Evolutionary conservation across 2,888 invertebrate genomes (phyloP).

Genomic region (Athripsodes cinereus): DNA sequence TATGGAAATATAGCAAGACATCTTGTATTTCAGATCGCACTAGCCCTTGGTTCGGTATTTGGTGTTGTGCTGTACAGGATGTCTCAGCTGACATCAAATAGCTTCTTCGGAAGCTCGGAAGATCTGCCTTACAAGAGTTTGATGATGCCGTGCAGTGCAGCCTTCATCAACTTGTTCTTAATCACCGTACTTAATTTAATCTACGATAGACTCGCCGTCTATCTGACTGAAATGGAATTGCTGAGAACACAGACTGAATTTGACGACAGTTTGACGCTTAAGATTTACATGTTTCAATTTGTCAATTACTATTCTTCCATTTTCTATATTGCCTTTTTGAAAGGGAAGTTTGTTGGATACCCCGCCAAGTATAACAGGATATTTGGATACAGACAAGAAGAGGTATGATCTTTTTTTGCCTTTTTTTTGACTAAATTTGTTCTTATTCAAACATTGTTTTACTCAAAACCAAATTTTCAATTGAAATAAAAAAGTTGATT

Average conservation of each 20-base stretch:
- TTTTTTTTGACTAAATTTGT: too few relatives aligned
- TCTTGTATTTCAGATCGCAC: conserved; percentile 53
- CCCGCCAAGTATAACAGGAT: conserved; percentile 71
- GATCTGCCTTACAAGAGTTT: conserved; percentile 55
- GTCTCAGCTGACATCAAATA: conserved; percentile 55
- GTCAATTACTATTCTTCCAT: conserved; percentile 85
- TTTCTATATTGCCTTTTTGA: conserved; percentile 76
- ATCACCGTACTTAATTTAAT: conserved; percentile 70
- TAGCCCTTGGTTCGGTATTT: conserved; percentile 68
- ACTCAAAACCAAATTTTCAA: too few relatives aligned
- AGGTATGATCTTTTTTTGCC: conserved; percentile 50
- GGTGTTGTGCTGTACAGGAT: conserved; percentile 73
- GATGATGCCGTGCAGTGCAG: conserved; percentile 69
- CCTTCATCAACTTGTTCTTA: conserved; percentile 67
- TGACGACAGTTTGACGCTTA: conserved; percentile 79
- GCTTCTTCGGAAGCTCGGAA: conserved; percentile 43
- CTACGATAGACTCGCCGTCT: conserved; percentile 59
- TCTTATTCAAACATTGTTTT: too few relatives aligned
- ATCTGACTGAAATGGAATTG: conserved; percentile 67
- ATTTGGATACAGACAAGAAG: conserved; percentile 64
- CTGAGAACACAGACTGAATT: conserved; percentile 79
- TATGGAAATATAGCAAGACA: too few relatives aligned
- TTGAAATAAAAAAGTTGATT: too few relatives aligned
- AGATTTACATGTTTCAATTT: conserved; percentile 83
- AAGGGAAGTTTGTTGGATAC: conserved; percentile 73